These are phyloP conservation scores for Atta cephalotes DNA, from an alignment of 1,140 invertebrate genomes.

Conservation along the genomic window DNA sequence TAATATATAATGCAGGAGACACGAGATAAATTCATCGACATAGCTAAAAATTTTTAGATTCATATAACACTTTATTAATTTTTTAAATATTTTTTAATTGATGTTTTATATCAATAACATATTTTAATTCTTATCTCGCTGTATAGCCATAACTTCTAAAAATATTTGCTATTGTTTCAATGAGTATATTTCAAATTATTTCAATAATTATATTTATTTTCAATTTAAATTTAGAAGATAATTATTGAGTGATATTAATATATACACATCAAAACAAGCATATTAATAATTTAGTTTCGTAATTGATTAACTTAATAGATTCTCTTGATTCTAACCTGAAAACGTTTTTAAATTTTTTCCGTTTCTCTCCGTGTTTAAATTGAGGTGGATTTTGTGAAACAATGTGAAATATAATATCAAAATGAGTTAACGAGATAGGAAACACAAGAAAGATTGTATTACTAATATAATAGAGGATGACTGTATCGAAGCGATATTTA, in stretches of 20 bases:
- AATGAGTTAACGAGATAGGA: neutral
- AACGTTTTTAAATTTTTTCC: neutral
- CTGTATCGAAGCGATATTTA: constrained; percentile 32
- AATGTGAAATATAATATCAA: constrained; percentile 10
- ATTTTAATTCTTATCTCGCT: neutral
- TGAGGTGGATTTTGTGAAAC: neutral
- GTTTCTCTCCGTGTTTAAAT: constrained; percentile 32
- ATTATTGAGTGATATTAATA: neutral
- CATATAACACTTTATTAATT: neutral
- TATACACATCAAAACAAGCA: neutral
- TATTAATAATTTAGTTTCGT: constrained; percentile 3
- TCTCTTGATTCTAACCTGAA: neutral
- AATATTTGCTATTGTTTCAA: neutral
- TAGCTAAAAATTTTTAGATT: neutral
- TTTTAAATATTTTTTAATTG: constrained; percentile 3
- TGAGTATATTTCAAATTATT: neutral
- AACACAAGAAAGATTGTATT: constrained; percentile 5
- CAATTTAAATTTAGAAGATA: too few species aligned
- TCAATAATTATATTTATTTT: too few species aligned
- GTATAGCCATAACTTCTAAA: neutral
- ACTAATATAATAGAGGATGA: constrained; percentile 22
- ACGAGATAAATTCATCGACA: neutral
- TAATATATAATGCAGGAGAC: constrained; percentile 18
- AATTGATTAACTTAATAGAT: neutral
- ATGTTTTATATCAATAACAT: neutral